phyloP scores from a whole-genome alignment of 1,140 invertebrate species.

The Littorina saxatilis region DNA sequence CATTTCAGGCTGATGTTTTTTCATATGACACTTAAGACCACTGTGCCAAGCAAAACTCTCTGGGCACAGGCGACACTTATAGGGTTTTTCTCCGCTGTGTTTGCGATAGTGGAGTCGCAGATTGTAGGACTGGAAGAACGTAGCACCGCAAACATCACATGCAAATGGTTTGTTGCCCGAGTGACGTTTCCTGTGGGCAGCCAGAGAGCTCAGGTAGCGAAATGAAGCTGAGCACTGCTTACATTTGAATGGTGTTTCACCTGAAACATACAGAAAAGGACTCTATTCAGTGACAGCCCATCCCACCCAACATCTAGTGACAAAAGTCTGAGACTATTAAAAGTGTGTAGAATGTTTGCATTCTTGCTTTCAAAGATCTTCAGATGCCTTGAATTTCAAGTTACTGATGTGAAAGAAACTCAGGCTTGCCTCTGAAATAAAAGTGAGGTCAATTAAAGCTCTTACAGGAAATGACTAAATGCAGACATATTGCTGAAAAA shows the following conservation, averaged over 20 bases:
- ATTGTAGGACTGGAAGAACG: not conserved
- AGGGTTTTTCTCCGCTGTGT: not conserved
- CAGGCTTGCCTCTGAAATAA: too few species aligned
- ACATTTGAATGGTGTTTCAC: not conserved
- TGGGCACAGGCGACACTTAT: not conserved
- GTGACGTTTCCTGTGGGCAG: not conserved
- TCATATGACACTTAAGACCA: slow-evolving; percentile 1
- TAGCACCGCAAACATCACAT: not conserved
- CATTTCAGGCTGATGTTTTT: not conserved
- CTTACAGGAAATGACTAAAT: too few species aligned
- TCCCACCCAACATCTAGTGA: too few species aligned
- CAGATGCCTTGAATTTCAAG: too few species aligned
- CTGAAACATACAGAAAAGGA: not conserved
- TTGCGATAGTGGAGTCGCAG: not conserved
- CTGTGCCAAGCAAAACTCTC: slow-evolving; percentile 4
- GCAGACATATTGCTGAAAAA: too few species aligned
- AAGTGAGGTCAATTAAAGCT: too few species aligned
- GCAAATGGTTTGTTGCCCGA: not conserved
- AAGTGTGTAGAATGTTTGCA: too few species aligned
- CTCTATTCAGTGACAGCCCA: too few species aligned
- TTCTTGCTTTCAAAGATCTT: too few species aligned
- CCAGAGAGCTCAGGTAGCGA: not conserved
- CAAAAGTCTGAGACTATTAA: too few species aligned
- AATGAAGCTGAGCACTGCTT: not conserved
- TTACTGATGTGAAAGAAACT: too few species aligned